Conservation (phyloP, 2,113 vertebrate genomes). For the Seriola rivoliana region DNA sequence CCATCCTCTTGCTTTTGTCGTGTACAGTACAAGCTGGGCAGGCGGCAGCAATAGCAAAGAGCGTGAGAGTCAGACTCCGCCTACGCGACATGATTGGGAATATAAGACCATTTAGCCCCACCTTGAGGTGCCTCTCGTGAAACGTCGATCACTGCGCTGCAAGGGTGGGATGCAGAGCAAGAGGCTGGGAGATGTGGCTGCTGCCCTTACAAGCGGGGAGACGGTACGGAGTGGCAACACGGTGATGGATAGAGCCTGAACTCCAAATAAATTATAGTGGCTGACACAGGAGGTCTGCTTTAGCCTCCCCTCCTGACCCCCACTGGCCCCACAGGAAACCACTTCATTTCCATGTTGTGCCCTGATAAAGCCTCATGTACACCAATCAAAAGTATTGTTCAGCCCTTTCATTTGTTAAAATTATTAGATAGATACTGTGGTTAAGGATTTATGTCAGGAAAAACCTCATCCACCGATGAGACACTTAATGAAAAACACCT, state of each 20-base stretch:
- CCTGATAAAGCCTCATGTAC: constrained; percentile 60
- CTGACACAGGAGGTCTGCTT: constrained; percentile 75
- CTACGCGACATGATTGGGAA: constrained; percentile 77
- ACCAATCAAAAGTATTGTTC: constrained; percentile 68
- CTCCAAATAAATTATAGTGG: constrained; percentile 78
- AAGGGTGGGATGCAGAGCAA: constrained; percentile 69
- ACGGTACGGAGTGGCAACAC: constrained; percentile 45
- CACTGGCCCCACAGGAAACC: constrained; percentile 59
- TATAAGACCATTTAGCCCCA: constrained; percentile 76
- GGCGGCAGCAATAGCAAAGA: constrained; percentile 80
- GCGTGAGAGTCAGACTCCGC: constrained; percentile 78
- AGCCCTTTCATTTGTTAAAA: constrained; percentile 48
- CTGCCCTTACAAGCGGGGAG: constrained; percentile 42
- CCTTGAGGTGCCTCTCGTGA: constrained; percentile 76
- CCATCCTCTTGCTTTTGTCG: constrained; percentile 85
- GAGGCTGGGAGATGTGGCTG: constrained; percentile 63
- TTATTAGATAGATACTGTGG: constrained; percentile 50
- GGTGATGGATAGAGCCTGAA: constrained; percentile 73
- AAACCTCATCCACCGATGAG: constrained; percentile 42
- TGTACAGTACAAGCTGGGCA: constrained; percentile 82
- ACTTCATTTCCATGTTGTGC: constrained; percentile 69
- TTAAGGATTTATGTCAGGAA: constrained; percentile 55
- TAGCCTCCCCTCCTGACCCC: constrained; percentile 70
- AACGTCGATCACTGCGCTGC: constrained; percentile 77
- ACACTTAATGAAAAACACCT: constrained; percentile 33